phyloP scores from a whole-genome alignment of 2,113 vertebrate genomes.

The Mustelus asterias region DNA sequence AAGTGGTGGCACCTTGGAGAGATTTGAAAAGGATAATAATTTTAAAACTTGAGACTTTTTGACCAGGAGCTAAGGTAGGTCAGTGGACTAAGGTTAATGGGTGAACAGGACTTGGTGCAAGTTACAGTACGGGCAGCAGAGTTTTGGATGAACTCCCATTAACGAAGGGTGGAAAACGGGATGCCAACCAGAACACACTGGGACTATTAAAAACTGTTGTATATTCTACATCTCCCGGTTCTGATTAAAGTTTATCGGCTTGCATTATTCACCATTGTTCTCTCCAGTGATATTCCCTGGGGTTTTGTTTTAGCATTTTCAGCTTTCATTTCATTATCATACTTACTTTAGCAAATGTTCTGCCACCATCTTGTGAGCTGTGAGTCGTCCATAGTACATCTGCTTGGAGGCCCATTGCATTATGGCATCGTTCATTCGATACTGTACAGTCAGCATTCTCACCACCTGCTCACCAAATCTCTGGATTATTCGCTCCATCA shows the following conservation, averaged over 20 bases:
- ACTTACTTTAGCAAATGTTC: constrained; percentile 78
- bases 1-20: neutral
- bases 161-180: neutral
- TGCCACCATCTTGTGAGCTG: constrained; percentile 73
- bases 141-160: neutral
- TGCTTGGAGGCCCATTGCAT: constrained; percentile 82
- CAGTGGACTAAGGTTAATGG: neutral
- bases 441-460: constrained; percentile 80
- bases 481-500: constrained; percentile 82
- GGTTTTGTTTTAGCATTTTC: neutral
- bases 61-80: neutral
- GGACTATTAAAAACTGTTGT: neutral
- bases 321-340: neutral
- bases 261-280: neutral
- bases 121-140: neutral
- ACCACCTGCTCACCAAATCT: constrained; percentile 53
- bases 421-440: constrained; percentile 87
- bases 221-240: neutral
- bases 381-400: constrained; percentile 74
- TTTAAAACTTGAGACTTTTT: neutral
- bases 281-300: neutral
- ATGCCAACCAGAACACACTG: neutral
- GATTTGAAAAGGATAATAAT: neutral
- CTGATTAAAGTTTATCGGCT: neutral
- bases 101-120: neutral